Conservation (phyloP, 1,140 invertebrate genomes). For the Platyura marginata region DNA sequence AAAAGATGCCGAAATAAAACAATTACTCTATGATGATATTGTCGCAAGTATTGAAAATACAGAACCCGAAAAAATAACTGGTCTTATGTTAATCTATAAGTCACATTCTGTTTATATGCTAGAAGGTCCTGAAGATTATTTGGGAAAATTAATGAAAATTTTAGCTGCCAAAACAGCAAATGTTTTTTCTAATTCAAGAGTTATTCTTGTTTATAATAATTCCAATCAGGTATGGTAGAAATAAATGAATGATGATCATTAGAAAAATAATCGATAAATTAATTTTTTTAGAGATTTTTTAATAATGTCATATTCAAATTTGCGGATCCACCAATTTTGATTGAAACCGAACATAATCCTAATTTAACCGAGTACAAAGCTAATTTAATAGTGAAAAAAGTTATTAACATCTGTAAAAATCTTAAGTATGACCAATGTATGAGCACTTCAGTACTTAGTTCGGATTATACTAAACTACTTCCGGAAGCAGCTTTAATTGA, state of each 20-base stretch:
- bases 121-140: background rate
- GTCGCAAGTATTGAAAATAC: background rate
- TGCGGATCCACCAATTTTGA: too few relatives aligned
- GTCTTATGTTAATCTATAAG: background rate
- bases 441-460: too few relatives aligned
- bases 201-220: background rate
- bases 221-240: background rate
- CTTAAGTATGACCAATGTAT: too few relatives aligned
- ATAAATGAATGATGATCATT: too few relatives aligned
- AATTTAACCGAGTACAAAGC: too few relatives aligned
- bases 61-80: background rate
- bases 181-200: background rate
- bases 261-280: too few relatives aligned
- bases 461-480: too few relatives aligned
- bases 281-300: background rate
- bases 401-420: too few relatives aligned
- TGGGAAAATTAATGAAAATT: background rate
- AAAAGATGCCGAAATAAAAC: background rate
- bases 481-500: too few relatives aligned
- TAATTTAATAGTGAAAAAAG: too few relatives aligned
- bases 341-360: too few relatives aligned
- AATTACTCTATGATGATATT: background rate
- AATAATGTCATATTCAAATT: too few relatives aligned
- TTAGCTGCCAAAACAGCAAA: background rate
- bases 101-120: background rate